Percentiles rank a stretch among this genome's conserved stretches.
phyloP scores from a whole-genome alignment of 2,888 invertebrate genomes.

The Vesta saturnalis region DNA sequence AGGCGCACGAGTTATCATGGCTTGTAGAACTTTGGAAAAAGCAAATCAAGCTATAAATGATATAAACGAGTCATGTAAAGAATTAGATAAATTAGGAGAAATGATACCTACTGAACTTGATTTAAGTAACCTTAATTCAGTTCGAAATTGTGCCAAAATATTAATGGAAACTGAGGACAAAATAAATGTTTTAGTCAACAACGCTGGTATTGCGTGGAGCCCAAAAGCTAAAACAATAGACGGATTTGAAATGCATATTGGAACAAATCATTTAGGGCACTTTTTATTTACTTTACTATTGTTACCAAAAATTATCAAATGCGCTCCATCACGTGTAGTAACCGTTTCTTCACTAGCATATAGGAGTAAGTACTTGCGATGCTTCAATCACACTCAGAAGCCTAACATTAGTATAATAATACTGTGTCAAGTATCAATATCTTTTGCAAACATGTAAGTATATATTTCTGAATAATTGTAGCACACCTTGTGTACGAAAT shows the following conservation, averaged over 20 bases:
- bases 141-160: slow-evolving; percentile 61
- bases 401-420: no score
- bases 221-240: slow-evolving; percentile 69
- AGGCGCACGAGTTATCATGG: slow-evolving; percentile 59
- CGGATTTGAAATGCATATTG: slow-evolving; percentile 73
- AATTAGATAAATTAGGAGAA: slow-evolving; percentile 51
- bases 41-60: slow-evolving; percentile 65
- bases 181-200: slow-evolving; percentile 74
- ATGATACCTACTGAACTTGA: slow-evolving; percentile 62
- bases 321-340: slow-evolving; percentile 65
- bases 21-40: slow-evolving; percentile 65
- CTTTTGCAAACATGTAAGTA: no score
- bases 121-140: slow-evolving; percentile 58
- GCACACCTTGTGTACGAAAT: no score
- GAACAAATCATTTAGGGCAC: slow-evolving; percentile 69
- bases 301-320: slow-evolving; percentile 63
- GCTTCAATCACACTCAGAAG: no score
- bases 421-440: no score
- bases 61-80: slow-evolving; percentile 62
- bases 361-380: slow-evolving; percentile 44
- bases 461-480: no score
- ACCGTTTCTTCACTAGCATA: slow-evolving; percentile 61
- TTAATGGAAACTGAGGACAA: slow-evolving; percentile 62
- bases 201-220: slow-evolving; percentile 76
- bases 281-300: slow-evolving; percentile 61